Evolutionary conservation across 2,888 invertebrate genomes (phyloP).

Genomic region (Pristionchus entomophagus): DNA sequence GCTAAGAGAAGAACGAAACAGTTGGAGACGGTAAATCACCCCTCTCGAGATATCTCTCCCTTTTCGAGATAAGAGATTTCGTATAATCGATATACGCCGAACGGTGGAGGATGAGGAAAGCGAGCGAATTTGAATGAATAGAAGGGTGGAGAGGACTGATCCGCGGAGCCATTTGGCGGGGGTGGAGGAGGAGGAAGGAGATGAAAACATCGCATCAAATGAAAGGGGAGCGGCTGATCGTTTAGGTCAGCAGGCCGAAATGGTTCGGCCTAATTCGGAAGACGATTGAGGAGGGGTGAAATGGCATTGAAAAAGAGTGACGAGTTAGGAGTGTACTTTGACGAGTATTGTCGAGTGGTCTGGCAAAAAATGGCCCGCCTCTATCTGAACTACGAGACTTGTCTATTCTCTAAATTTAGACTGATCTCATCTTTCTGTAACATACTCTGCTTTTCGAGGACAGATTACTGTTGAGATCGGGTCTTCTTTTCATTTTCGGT

Average conservation of each 20-base stretch:
- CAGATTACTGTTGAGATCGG: no score
- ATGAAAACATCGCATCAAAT: neutral
- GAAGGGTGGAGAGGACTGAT: neutral
- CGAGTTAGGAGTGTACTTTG: neutral
- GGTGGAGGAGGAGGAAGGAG: neutral
- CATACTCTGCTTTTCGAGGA: no score
- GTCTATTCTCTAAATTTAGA: neutral
- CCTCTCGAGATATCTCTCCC: neutral
- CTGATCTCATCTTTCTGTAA: neutral
- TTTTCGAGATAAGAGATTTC: slow-evolving; percentile 14
- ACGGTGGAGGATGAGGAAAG: neutral
- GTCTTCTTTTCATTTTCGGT: no score
- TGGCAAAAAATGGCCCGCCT: neutral
- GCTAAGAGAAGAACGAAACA: neutral
- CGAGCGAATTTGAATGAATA: slow-evolving; percentile 26
- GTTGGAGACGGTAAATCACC: slow-evolving; percentile 15
- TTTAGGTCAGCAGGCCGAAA: no score
- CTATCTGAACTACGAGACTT: neutral
- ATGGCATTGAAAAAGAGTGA: slow-evolving; percentile 40
- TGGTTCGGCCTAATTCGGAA: no score
- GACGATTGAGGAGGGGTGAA: neutral
- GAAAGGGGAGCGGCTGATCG: neutral
- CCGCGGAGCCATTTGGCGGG: neutral
- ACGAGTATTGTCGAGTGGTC: neutral
- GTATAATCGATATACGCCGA: slow-evolving; percentile 10